These are phyloP conservation scores for Ischnura elegans DNA, from an alignment of 2,888 invertebrate genomes.

Conservation along the genomic window DNA sequence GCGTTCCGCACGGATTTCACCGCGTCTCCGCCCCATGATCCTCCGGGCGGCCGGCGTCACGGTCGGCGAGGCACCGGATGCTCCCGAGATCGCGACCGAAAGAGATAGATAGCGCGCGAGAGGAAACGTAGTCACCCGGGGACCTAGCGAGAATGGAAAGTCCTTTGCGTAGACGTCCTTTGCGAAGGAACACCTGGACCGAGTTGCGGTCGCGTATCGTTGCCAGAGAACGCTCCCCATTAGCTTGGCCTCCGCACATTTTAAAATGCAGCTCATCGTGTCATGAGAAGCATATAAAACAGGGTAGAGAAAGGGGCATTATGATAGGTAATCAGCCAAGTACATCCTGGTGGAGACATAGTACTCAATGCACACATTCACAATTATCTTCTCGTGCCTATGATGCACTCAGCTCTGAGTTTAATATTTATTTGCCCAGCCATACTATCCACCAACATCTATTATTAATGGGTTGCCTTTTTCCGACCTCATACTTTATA, in stretches of 20 bases:
- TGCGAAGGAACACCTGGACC: neutral
- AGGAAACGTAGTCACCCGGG: neutral
- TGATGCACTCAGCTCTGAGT: too few relatives aligned
- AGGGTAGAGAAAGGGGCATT: too few relatives aligned
- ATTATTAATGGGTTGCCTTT: too few relatives aligned
- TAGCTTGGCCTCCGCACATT: neutral
- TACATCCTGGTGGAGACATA: too few relatives aligned
- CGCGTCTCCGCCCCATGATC: neutral
- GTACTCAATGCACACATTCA: too few relatives aligned
- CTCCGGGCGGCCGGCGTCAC: neutral
- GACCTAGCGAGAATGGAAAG: neutral
- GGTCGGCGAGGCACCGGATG: neutral
- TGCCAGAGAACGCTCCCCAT: neutral
- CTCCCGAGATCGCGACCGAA: neutral
- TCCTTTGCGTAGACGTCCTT: neutral
- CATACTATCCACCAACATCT: too few relatives aligned
- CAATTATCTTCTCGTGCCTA: too few relatives aligned
- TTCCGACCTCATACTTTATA: too few relatives aligned
- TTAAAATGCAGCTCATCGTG: too few relatives aligned
- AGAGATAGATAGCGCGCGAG: constrained; percentile 3
- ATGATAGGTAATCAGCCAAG: too few relatives aligned
- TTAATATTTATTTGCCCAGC: too few relatives aligned
- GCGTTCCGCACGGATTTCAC: neutral
- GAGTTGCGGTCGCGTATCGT: neutral
- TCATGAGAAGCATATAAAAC: too few relatives aligned